Evolutionary conservation across 2,113 vertebrate species (phyloP), one percentile per base, ranked within the genome.

Genomic region (Anoplopoma fimbria): DNA sequence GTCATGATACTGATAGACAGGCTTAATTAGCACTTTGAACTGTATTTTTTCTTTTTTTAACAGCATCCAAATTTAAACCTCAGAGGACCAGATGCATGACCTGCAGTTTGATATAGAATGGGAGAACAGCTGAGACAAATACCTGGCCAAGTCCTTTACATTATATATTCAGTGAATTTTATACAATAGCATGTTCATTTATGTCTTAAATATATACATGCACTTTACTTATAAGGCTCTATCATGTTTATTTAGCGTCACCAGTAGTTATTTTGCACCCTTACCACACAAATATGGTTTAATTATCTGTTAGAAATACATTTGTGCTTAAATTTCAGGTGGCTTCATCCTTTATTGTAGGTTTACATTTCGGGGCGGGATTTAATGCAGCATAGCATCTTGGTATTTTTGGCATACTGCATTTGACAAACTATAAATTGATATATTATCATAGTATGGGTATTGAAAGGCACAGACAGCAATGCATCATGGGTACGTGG

Each of bases 21-120:
- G 27, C 65, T 83, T 85, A 82, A 88, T 92, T 83, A 73, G 84
- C 25, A 73, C 83, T 91, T 86, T 83, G 42, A 84, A 75, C 82
- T 76, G 40, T 49, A 83, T 83, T 76, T 74, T 63, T 40, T 76
- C 34, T 49, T 85, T 83, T 76, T 74, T 63, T 40, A 83, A 42
- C 73, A 74, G 72, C 73, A 75, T 87, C 80, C 82, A 87, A 76
- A 87, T 83, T 33, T 25, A 78, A 87, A 75, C 69, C 45, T n/a
- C 72, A 51, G 45, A 34, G 27, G 74, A 61, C 55, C 14, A 58
- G 36, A 62, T 83, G 77, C 64, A 69, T 67, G 70, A 83, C 79
- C 71, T 70, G 65, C 74, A 70, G 69, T 70, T 71, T 9, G 36
- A 9, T 10, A 38, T 8, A 17, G 67, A 77, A 36, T 51, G 27